Conservation (phyloP, 2,113 vertebrate species). For the Pterocles burchelli region DNA sequence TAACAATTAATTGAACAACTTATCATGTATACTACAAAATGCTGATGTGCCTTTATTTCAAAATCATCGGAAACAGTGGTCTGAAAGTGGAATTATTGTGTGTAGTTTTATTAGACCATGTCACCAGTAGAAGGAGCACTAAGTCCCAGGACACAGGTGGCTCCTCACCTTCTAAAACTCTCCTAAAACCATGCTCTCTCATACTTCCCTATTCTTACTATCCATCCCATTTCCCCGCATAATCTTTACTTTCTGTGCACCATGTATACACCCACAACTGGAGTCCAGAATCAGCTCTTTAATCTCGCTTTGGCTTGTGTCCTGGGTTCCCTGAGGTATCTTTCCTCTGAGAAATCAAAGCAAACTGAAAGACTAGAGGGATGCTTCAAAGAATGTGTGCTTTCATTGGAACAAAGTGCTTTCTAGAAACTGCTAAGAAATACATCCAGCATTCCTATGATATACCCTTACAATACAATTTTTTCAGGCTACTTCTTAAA, state of each 20-base stretch:
- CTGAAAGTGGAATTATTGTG: neutral
- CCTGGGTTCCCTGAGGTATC: neutral
- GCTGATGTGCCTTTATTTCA: neutral
- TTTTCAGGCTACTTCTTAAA: neutral
- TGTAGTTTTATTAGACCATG: neutral
- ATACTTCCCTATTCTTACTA: neutral
- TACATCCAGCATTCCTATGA: neutral
- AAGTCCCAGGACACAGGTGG: neutral
- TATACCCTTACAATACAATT: neutral
- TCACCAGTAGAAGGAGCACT: neutral
- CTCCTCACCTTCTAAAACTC: neutral
- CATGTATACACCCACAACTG: rapidly evolving
- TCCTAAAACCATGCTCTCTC: neutral
- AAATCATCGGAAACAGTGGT: neutral
- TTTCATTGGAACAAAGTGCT: neutral
- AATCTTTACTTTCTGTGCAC: neutral
- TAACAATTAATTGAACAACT: neutral
- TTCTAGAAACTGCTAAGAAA: neutral
- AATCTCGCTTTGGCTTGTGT: neutral
- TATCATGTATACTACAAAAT: neutral
- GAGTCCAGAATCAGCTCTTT: neutral
- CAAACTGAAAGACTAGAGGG: neutral
- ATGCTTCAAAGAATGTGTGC: neutral
- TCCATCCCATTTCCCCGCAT: neutral
- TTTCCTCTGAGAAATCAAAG: neutral